phyloP scores from a whole-genome alignment of 2,888 invertebrate species.

The Mythimna pallens region DNA sequence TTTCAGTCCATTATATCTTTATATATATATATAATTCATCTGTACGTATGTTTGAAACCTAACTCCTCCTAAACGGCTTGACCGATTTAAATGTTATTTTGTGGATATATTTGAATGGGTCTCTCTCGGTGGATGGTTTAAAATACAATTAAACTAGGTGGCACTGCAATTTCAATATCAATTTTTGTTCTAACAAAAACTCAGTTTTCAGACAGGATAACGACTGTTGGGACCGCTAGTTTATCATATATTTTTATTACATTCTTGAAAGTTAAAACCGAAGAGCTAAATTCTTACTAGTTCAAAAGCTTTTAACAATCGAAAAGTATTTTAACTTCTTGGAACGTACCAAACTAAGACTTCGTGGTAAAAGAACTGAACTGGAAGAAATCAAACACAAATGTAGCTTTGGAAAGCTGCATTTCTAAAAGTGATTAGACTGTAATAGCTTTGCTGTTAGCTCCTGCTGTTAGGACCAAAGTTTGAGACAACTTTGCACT shows the following conservation, averaged over 20 bases:
- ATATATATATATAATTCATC: too few relatives aligned
- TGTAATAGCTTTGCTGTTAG: conserved; percentile 9
- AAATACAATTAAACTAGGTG: too few relatives aligned
- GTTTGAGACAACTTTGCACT: conserved; percentile 10
- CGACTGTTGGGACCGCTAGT: too few relatives aligned
- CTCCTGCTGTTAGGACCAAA: conserved; percentile 5
- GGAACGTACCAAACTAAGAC: conserved; percentile 5
- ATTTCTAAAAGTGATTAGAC: conserved; percentile 22
- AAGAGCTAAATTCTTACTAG: not conserved
- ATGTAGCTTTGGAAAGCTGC: conserved; percentile 10
- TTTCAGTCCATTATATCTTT: not conserved
- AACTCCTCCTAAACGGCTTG: too few relatives aligned
- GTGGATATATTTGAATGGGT: too few relatives aligned
- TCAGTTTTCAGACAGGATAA: too few relatives aligned
- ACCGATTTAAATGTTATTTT: too few relatives aligned
- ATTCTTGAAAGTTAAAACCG: not conserved
- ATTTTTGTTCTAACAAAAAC: too few relatives aligned
- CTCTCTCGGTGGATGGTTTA: too few relatives aligned
- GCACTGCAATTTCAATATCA: too few relatives aligned
- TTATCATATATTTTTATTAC: not conserved
- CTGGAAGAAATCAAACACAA: conserved; percentile 27
- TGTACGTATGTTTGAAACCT: too few relatives aligned
- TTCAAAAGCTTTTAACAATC: conserved; percentile 21
- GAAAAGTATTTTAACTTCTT: conserved; percentile 8
- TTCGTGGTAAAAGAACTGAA: conserved; percentile 12